phyloP scores from a whole-genome alignment of 1,140 invertebrate genomes.

The Phthorimaea operculella region DNA sequence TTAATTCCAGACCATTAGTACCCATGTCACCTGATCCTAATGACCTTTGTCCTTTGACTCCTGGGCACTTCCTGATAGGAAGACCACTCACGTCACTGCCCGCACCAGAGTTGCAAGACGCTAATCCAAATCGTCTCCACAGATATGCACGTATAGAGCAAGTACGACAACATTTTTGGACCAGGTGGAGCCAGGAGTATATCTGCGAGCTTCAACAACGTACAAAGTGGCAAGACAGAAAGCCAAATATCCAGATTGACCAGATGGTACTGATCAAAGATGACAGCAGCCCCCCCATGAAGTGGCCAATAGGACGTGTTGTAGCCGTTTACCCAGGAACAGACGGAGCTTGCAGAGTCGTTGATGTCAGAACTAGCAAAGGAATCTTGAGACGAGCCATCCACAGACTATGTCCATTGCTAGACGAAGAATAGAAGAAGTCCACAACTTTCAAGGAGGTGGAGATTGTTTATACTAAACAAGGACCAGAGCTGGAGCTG shows the following conservation, averaged over 20 bases:
- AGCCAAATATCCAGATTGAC: conserved; percentile 8
- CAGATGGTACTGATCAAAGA: conserved; percentile 15
- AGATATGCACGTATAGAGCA: conserved; percentile 25
- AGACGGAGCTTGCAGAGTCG: background rate
- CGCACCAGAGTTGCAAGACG: background rate
- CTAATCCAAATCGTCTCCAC: conserved; percentile 12
- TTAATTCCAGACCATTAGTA: conserved; percentile 35
- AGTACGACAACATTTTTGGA: conserved; percentile 30
- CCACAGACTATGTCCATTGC: background rate
- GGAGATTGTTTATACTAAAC: conserved; percentile 1
- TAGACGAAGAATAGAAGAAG: background rate
- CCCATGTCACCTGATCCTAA: conserved; percentile 5
- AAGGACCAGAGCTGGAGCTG: background rate
- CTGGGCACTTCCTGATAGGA: conserved; percentile 6
- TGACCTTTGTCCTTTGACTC: conserved; percentile 11
- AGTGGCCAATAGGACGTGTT: conserved; percentile 2
- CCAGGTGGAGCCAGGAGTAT: conserved; percentile 29
- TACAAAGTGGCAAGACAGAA: conserved; percentile 21
- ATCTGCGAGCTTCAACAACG: conserved; percentile 21
- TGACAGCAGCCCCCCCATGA: background rate
- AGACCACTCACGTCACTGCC: conserved; percentile 8
- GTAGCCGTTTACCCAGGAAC: background rate
- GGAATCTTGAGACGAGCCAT: background rate
- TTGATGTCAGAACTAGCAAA: background rate
- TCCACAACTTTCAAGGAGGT: background rate